Base-by-base conservation (phyloP, 1,140 invertebrate genomes). In the Cheumatopsyche charites region DNA sequence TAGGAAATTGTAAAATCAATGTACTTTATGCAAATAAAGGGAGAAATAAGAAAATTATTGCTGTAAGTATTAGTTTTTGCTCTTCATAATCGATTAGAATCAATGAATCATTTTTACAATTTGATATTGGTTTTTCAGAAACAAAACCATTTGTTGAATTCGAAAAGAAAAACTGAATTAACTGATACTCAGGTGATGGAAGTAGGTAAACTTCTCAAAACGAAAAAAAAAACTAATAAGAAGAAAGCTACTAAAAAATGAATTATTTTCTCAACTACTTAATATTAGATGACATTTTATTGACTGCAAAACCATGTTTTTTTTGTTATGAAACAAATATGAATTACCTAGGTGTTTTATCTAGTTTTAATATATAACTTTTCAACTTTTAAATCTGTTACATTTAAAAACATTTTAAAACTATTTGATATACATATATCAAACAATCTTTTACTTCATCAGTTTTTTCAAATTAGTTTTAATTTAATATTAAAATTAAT, bases 1-100 rank as follows among this genome's bases (percentile, higher is more conserved):
- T 87, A 0, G 81, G 81, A 36, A 80, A 80, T 0, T 77, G 81
- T 26, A 79, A 77, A 67, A 82, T 86, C 65, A 85, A 80, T 23
- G 83, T 87, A 29, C 29, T 82, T 65, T 83, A 83, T 71, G 80
- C 82, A 3, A 68, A 75, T 61, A 75, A 58, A 45, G 70, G 43
- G 23, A 72, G 61, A 70, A 68, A 68, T 6, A 73, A 66, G 29
- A 67, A 47, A 9, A 47, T 23, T 4, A 63, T 70, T 7, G 52
- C 41, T 26, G 71, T 75, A 17, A 74, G 45, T 71, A 41, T 15
- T 58, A n/a, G 25, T n/a, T 58, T 69, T 7, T 58, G 3, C 26
- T 52, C 9, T 25, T 42, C 7, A 1, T 26, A 23, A 68, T 49
- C 12, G 7, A 47, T 67, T 67, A 5, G n/a, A n/a, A n/a, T n/a